Evolutionary conservation across 2,888 invertebrate species (phyloP), one percentile per base, ranked within the genome.

Genomic region (Cynaeus angustus): DNA sequence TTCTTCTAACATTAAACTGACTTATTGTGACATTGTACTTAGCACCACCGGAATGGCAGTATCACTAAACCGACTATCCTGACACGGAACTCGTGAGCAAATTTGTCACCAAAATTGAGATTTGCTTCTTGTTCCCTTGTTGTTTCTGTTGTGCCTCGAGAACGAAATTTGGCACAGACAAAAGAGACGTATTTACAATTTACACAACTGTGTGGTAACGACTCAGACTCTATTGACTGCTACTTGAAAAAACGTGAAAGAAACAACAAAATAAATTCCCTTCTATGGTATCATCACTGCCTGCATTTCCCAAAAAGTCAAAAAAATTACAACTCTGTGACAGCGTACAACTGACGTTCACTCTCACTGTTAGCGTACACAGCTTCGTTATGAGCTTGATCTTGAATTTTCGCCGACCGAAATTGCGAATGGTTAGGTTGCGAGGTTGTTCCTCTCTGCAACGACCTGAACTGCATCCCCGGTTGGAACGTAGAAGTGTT

Each of bases 291-390:
- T 30, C 72, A 48, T 53, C 37, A 62, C 84, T 85, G 85, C 85
- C 85, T 85, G 85, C 84, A 85, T 83, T 81, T 82, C 84, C 84
- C 83, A 84, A 84, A 82, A 76, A 74, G 73, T 75, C 16, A 77
- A 74, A 75, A 78, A 79, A 75, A 72, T 86, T 89, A 91, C 86
- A 91, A 87, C 82, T 89, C 92, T 65, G 94, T 92, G 74, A 94
- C 92, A 55, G 93, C 93, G 82, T 93, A 94, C 74, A 94, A 76
- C 73, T 85, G 85, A 71, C 86, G 84, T 72, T 87, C 85, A 74
- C 85, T 86, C 59, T 87, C 86, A 68, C 83, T 83, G 66, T 86
- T 84, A 1, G 85, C 83, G 71, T 85, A 83, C 78, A 86, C 80
- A 10, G 81, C 79, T 59, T 85, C 83, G 52, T 81, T 81, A n/a